phyloP scores from a whole-genome alignment of 2,888 invertebrate species.

The Eupeodes latifasciatus region DNA sequence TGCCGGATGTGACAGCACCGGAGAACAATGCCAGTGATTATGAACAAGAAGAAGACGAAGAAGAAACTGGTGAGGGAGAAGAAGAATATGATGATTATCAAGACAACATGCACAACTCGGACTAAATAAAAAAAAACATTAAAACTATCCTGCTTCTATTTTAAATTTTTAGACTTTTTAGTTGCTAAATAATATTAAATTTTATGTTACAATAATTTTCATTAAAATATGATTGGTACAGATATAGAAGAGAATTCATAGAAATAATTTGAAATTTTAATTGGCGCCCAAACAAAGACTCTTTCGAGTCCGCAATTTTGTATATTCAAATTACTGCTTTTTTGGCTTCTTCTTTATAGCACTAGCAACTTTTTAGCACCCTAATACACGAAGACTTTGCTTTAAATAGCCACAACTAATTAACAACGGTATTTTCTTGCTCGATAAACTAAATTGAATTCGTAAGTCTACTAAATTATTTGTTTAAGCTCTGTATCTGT shows the following conservation, averaged over 20 bases:
- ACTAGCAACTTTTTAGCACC: too few species aligned
- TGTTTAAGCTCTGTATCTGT: background rate
- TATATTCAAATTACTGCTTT: background rate
- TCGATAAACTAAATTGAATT: too few species aligned
- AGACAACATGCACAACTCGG: slow-evolving; percentile 84
- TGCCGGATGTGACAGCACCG: slow-evolving; percentile 86
- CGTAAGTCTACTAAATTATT: too few species aligned
- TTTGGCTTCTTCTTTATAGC: too few species aligned
- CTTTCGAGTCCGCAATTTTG: background rate
- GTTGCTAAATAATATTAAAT: slow-evolving; percentile 35
- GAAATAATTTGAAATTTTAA: background rate
- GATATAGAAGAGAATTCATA: background rate
- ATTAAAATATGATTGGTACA: background rate
- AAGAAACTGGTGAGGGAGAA: slow-evolving; percentile 86
- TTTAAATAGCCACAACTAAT: too few species aligned
- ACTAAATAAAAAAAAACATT: slow-evolving; percentile 77
- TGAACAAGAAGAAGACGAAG: slow-evolving; percentile 85
- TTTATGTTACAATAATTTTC: background rate
- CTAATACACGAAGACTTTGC: too few species aligned
- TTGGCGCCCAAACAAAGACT: background rate
- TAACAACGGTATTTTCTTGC: too few species aligned
- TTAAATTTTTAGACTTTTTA: slow-evolving; percentile 30
- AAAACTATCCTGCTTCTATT: slow-evolving; percentile 53
- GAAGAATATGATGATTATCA: slow-evolving; percentile 87
- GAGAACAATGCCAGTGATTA: slow-evolving; percentile 86